Evolutionary conservation across 1,140 invertebrate genomes (phyloP).

Genomic region (Aethina tumida): DNA sequence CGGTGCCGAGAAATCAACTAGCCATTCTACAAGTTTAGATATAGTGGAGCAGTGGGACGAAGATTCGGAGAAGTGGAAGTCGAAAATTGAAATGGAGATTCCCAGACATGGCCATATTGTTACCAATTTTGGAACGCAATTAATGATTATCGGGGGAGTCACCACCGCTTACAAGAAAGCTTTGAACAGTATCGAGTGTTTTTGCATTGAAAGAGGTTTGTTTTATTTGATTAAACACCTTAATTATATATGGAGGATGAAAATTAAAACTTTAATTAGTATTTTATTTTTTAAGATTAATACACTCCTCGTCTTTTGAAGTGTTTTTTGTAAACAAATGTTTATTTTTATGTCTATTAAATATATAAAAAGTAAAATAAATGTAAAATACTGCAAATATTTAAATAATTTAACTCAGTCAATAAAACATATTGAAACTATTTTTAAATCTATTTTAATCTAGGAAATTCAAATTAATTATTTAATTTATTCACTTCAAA

Average conservation of each 20-base stretch:
- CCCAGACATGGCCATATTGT: slow-evolving; percentile 50
- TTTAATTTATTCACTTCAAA: too few relatives aligned
- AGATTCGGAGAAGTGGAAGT: slow-evolving; percentile 40
- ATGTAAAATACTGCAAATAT: too few relatives aligned
- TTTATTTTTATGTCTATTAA: slow-evolving; percentile 1
- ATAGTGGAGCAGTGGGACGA: slow-evolving; percentile 47
- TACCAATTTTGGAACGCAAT: slow-evolving; percentile 46
- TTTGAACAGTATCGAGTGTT: slow-evolving; percentile 49
- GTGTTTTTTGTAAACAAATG: background rate
- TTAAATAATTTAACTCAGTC: too few relatives aligned
- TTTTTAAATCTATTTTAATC: too few relatives aligned
- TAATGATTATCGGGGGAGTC: slow-evolving; percentile 50
- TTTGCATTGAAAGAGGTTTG: slow-evolving; percentile 41
- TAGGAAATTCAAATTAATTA: too few relatives aligned
- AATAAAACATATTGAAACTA: too few relatives aligned
- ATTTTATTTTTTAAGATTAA: too few relatives aligned
- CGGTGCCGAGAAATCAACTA: slow-evolving; percentile 41
- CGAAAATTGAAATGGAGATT: slow-evolving; percentile 44
- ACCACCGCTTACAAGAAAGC: slow-evolving; percentile 50
- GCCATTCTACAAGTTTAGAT: slow-evolving; percentile 45
- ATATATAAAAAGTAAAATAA: too few relatives aligned
- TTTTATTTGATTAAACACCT: too few relatives aligned
- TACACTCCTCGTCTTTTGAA: too few relatives aligned
- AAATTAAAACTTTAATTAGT: too few relatives aligned
- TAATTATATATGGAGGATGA: too few relatives aligned